Percentiles rank a stretch among this genome's conserved stretches.
Conservation (phyloP, 2,888 invertebrate genomes). For the Agrypnus murinus region DNA sequence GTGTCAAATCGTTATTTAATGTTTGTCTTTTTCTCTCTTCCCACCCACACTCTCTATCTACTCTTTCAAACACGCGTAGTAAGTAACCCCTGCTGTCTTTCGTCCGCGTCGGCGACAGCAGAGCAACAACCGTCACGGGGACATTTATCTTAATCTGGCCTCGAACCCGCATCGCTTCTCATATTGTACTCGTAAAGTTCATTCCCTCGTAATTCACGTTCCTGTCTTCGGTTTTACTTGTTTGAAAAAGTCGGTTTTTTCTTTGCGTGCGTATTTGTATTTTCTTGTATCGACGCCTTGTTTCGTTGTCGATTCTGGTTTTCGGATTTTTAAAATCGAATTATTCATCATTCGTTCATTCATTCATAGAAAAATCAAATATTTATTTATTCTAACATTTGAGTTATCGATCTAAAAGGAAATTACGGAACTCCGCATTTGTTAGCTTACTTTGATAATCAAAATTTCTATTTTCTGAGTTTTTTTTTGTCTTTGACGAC, state of each 20-base stretch:
- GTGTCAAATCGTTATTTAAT: slow-evolving; percentile 45
- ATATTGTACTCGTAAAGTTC: slow-evolving; percentile 46
- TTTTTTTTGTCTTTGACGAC: no score
- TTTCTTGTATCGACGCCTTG: no score
- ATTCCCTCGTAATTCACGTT: slow-evolving; percentile 46
- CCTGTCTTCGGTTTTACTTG: slow-evolving; percentile 32
- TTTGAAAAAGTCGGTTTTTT: slow-evolving; percentile 14
- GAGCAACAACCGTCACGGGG: slow-evolving; percentile 48
- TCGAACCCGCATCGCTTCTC: slow-evolving; percentile 49
- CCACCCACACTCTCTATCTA: neutral
- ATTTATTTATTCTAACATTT: no score
- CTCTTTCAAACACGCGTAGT: neutral
- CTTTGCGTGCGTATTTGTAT: no score
- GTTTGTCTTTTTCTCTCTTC: neutral
- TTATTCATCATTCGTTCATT: no score
- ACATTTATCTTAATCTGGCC: slow-evolving; percentile 50
- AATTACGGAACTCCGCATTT: no score
- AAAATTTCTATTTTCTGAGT: no score
- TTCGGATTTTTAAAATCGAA: no score
- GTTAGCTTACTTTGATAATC: no score
- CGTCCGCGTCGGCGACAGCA: slow-evolving; percentile 26
- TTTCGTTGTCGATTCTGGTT: no score
- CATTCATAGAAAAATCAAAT: no score
- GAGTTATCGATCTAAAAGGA: no score
- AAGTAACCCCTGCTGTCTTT: neutral